Base-by-base conservation (phyloP, 2,797 vertebrate species). In the Mus spretus region DNA sequence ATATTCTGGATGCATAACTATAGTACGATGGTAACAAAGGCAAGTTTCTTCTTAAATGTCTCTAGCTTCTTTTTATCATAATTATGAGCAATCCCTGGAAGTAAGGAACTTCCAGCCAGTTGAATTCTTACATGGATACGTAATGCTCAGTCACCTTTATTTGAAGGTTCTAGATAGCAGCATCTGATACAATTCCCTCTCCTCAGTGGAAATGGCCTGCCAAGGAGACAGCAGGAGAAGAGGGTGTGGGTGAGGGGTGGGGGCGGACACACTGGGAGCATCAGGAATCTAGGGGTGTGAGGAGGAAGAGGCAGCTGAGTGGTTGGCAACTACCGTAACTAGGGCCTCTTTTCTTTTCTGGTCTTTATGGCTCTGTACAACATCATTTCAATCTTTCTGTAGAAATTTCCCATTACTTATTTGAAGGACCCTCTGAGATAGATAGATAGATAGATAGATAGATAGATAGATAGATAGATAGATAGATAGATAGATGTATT, bases 351-450 rank as follows among this genome's bases (percentile, higher is more conserved):
- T 74, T 72, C 67, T 72, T 72, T 89, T 81, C 78, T 81, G 80
- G 67, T 85, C 53, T 70, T 86, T 65, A 57, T 17, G 55, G 20
- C 3, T 65, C 65, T 89, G 28, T 34, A 86, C 57, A 80, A 47
- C 1, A 22, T 81, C 44, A 85, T 63, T 55, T 95, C n/a, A 81
- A 34, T 47, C 20, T 59, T 83, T 77, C 67, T 74, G 50, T 53
- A 87, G 94, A 81, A 89, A n/a, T 28, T 92, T 78, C 53, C 84
- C 65, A 72, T 82, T 61, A 67, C 74, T 77, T 72, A 87, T 89
- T 53, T 82, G 31, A 93, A 72, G 67, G 72, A 4, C 47, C 26
- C 37, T 90, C 37, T 67, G 37, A 57, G 72, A 7, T 82, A 78
- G 14, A 86, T 74, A 79, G 13, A 83, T 24, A 61, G n/a, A 55